Base-by-base conservation (phyloP, 1,140 invertebrate genomes). In the Ostrea edulis region DNA sequence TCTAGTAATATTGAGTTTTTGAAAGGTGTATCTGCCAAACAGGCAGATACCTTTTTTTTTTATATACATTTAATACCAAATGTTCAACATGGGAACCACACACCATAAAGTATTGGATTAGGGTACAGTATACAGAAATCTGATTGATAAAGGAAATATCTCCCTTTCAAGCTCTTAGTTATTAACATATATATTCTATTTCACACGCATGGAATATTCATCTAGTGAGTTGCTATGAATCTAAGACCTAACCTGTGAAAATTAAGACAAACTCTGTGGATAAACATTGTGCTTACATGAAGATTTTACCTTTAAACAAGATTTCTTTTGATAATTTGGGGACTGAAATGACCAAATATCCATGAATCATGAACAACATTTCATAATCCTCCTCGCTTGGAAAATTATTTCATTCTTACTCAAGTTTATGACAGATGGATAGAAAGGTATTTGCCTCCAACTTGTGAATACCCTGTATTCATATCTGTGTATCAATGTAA, bases 151-250 rank as follows among this genome's bases (percentile, higher is more conserved):
- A 20, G 20, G 14, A 71, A 29, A 71, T 25, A 71, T 25, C 11
- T 71, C 20, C 25, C 65, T 71, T 29, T 71, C 22, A 71, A 71
- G 65, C 65, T 25, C 65, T n/a, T 71, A 29, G 65, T 71, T 71
- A 71, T 71, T 71, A 71, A 71, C 22, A 22, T 71, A 71, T 71
- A 25, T 29, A 71, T 7, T 25, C 65, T 25, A 29, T 71, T 11
- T 71, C 22, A 71, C 65, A 12, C 22, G 8, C 20, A 71, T 29
- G 22, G 0, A 58, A 58, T 58, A 58, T 29, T 0, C 11, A 12
- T 71, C 65, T 71, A 12, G 20, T 71, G 12, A 71, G 4, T 22
- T 58, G 12, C 65, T 25, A 22, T n/a, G 12, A 22, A 71, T 58
- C 20, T n/a, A n/a, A n/a, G 11, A 12, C 12, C 65, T 9, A 11